phyloP scores from a whole-genome alignment of 2,113 vertebrate species.

The Anhinga anhinga region DNA sequence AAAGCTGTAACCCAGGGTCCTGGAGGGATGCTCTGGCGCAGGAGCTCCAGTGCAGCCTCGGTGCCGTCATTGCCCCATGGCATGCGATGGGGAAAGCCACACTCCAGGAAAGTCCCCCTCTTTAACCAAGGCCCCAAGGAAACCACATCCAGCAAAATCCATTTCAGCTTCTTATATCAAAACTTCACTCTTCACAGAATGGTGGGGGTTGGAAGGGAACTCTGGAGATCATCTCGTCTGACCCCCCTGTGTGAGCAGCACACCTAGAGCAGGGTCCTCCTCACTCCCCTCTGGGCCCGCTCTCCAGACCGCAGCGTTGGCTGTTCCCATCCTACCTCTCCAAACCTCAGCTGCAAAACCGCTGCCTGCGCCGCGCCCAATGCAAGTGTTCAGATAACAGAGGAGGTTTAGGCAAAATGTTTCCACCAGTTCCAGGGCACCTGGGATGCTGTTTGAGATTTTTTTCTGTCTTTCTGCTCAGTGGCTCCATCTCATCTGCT shows the following conservation, averaged over 20 bases:
- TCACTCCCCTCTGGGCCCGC: neutral
- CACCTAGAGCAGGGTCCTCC: too few species aligned
- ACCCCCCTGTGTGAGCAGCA: too few species aligned
- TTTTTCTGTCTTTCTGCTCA: neutral
- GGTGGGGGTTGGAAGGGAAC: too few species aligned
- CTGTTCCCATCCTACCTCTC: neutral
- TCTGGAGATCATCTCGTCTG: too few species aligned
- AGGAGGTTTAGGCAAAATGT: neutral
- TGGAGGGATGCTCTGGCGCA: neutral
- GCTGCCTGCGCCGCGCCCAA: neutral
- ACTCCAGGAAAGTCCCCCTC: accelerated
- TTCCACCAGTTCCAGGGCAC: neutral
- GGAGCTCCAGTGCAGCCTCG: neutral
- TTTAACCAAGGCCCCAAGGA: neutral
- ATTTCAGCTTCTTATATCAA: neutral
- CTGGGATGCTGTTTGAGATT: neutral
- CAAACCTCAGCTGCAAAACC: neutral
- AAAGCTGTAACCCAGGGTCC: accelerated
- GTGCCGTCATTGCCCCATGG: neutral
- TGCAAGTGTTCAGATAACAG: neutral
- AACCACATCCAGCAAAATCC: neutral
- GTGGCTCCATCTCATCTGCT: neutral
- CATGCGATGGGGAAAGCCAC: accelerated
- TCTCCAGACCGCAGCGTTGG: neutral
- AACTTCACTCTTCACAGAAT: neutral